Conservation (phyloP, 2,888 invertebrate genomes). For the Drosophila mayaguana region DNA sequence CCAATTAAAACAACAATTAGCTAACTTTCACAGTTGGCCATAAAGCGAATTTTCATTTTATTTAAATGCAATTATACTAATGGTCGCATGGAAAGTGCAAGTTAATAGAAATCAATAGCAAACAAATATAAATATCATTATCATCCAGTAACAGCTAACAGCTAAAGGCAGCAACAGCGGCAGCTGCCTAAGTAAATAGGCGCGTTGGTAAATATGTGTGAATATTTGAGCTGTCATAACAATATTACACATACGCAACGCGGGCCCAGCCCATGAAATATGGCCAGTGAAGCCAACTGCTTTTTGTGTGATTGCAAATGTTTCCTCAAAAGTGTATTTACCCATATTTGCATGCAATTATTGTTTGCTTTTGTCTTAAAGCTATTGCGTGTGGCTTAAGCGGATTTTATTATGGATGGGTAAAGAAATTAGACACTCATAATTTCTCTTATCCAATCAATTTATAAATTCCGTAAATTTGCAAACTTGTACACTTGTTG, state of each 20-base stretch:
- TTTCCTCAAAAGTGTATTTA: conserved; percentile 1
- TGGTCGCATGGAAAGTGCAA: conserved; percentile 30
- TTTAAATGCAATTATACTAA: conserved; percentile 55
- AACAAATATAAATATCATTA: conserved; percentile 39
- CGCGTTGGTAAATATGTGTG: conserved; percentile 54
- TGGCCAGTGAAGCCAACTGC: conserved; percentile 4
- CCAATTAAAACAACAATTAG: conserved; percentile 55
- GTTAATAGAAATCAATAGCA: conserved; percentile 47
- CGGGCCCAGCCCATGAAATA: conserved; percentile 21
- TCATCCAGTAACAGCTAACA: background rate
- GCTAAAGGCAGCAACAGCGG: background rate
- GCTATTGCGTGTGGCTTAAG: background rate
- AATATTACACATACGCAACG: conserved; percentile 55
- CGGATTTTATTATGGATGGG: background rate
- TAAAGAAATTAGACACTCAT: background rate
- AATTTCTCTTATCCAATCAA: background rate
- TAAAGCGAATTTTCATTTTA: conserved; percentile 34
- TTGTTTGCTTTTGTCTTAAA: background rate
- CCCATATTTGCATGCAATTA: background rate
- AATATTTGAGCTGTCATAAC: conserved; percentile 48
- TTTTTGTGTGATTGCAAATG: conserved; percentile 29
- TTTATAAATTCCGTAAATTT: background rate
- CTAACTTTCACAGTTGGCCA: conserved; percentile 31
- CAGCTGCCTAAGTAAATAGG: conserved; percentile 33
- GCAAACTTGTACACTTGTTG: conserved; percentile 25